Evolutionary conservation across 2,797 vertebrate genomes (phyloP).

Genomic region (Tiaroga cobitis): DNA sequence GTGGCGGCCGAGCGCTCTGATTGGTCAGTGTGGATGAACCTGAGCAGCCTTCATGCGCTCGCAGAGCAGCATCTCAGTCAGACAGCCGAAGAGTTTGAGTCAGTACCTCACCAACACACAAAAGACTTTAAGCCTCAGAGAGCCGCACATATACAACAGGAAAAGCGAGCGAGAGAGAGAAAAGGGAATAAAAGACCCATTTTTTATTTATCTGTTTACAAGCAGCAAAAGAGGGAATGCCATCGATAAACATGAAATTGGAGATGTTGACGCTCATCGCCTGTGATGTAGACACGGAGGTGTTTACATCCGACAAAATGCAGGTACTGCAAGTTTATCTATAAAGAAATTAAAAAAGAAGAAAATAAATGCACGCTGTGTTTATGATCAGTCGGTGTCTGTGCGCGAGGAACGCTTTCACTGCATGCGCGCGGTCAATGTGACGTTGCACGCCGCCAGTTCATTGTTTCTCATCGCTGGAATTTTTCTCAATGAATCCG

Average conservation of each 20-base stretch:
- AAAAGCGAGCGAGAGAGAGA: conserved; percentile 16
- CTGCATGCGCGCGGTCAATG: conserved; percentile 59
- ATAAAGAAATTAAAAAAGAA: not conserved
- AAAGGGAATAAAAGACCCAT: conserved; percentile 39
- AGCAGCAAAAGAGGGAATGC: conserved; percentile 73
- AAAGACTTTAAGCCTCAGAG: conserved; percentile 4
- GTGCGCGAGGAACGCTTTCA: conserved; percentile 42
- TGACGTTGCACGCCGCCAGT: conserved; percentile 69
- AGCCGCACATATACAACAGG: not conserved
- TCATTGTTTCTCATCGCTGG: conserved; percentile 50
- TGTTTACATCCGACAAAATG: conserved; percentile 85
- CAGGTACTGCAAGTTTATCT: conserved; percentile 73
- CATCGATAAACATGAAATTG: conserved; percentile 87
- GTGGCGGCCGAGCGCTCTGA: conserved; percentile 58
- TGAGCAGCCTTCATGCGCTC: conserved; percentile 49
- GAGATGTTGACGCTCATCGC: conserved; percentile 87
- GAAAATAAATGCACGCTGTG: conserved; percentile 35
- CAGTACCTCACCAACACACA: conserved; percentile 19
- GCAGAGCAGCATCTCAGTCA: conserved; percentile 37
- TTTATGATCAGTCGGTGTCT: conserved; percentile 43
- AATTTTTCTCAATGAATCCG: conserved; percentile 81
- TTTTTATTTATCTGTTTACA: conserved; percentile 50
- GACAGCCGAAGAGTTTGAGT: conserved; percentile 44
- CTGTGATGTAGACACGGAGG: conserved; percentile 82
- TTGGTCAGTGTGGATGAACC: conserved; percentile 51